Evolutionary conservation across 1,140 invertebrate genomes (phyloP), one percentile per base, ranked within the genome.

Genomic region (Globodera rostochiensis): DNA sequence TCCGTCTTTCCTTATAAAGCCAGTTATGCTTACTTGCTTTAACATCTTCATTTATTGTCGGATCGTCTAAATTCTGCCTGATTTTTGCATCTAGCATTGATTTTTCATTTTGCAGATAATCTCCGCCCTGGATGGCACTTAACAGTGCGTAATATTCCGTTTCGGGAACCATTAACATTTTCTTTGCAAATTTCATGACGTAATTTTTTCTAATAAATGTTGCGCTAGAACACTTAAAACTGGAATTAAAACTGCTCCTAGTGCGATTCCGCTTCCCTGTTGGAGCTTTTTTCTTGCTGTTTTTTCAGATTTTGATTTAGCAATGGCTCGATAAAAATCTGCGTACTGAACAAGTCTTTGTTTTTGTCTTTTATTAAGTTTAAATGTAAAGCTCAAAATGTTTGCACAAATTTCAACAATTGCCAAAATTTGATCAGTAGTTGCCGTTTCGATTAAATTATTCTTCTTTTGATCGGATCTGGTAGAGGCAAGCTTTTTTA

Each of bases 391-490:
- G 7, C 50, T 47, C 36, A 81, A 53, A 74, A 81, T 77, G 60
- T 81, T 81, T 25, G 50, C 64, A 53, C 80, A 83, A n/a, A 82
- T 83, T 74, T 81, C 80, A 9, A 81, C 80, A 45, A 81, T 79
- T 83, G 80, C 82, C 19, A 81, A 47, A 11, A 81, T 25, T 49
- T 81, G 21, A 25, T 78, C 77, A 9, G 74, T 77, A 36, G 36
- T 36, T 36, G 36, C 36, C 36, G 36, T 36, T 36, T 36, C 36
- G 1, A 36, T 36, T 36, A 36, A 36, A 36, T 36, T 36, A 36
- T 36, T 36, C 36, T 36, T 36, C 36, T 36, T 36, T 36, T 36
- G 36, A 36, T 36, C 36, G 36, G 36, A 36, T 36, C 36, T 36
- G 36, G 36, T 36, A 36, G 36, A 36, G 36, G 36, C 36, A 36